These are phyloP conservation scores for Dolichallabes microphthalmus DNA, from an alignment of 2,113 vertebrate genomes.

Conservation along the genomic window DNA sequence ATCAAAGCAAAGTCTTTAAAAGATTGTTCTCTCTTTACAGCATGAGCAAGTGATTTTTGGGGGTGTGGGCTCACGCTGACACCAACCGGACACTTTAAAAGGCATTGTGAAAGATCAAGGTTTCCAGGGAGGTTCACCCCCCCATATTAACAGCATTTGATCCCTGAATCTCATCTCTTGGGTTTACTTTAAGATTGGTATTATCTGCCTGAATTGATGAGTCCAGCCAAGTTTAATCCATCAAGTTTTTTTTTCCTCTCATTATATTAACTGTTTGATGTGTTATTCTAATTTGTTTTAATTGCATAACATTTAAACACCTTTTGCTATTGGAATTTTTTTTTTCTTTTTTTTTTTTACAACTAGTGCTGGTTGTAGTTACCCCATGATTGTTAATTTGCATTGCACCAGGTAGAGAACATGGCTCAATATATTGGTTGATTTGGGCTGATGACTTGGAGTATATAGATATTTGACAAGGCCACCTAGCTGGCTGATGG, in stretches of 20 bases:
- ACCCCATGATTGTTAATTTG: conserved; percentile 34
- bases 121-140: not conserved
- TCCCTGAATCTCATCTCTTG: not conserved
- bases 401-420: conserved; percentile 39
- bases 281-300: conserved; percentile 57
- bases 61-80: not conserved
- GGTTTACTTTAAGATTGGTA: not conserved
- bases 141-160: not conserved
- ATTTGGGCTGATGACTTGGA: conserved; percentile 45
- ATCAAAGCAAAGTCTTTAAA: not conserved
- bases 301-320: conserved; percentile 33
- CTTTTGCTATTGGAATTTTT: conserved; percentile 32
- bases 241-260: conserved; percentile 42
- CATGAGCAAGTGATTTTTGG: not conserved
- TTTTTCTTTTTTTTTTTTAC: conserved; percentile 2
- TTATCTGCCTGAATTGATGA: conserved; percentile 11
- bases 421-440: conserved; percentile 23
- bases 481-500: conserved; percentile 66
- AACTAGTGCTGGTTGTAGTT: conserved; percentile 34
- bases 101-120: not conserved
- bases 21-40: not conserved
- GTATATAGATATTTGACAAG: conserved; percentile 61
- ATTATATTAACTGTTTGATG: conserved; percentile 53
- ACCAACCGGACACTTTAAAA: not conserved
- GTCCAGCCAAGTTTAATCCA: conserved; percentile 37